Percentiles rank a stretch among this genome's conserved stretches.
phyloP scores from a whole-genome alignment of 2,113 vertebrate species.

The Zosterops borbonicus region DNA sequence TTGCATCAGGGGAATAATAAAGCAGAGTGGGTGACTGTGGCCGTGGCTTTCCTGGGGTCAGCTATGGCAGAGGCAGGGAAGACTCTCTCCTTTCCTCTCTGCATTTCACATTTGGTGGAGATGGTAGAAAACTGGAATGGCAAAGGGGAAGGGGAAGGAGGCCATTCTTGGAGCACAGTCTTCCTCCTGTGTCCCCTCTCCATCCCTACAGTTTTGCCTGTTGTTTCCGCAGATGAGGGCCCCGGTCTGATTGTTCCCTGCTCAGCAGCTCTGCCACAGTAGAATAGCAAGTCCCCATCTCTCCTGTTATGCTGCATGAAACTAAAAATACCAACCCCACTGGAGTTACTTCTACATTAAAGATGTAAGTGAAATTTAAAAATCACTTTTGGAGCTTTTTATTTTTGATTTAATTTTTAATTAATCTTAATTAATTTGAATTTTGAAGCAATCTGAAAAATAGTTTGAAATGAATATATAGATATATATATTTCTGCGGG shows the following conservation, averaged over 20 bases:
- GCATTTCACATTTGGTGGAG: background rate
- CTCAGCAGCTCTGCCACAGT: background rate
- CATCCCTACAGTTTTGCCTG: background rate
- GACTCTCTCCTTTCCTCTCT: background rate
- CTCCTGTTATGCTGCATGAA: slow-evolving; percentile 3
- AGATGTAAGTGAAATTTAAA: slow-evolving; percentile 53
- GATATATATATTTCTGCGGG: background rate
- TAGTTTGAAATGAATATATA: background rate
- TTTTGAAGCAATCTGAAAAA: slow-evolving; percentile 28
- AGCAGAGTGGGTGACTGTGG: background rate
- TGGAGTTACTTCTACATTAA: slow-evolving; percentile 53
- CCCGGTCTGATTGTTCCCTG: fast-evolving
- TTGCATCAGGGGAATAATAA: background rate
- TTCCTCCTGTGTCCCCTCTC: background rate
- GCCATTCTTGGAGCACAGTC: background rate
- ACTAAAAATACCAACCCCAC: slow-evolving; percentile 58
- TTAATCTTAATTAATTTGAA: slow-evolving; percentile 56
- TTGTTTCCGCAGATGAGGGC: background rate
- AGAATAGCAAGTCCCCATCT: background rate
- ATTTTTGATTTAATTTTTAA: slow-evolving; percentile 66
- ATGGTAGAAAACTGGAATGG: fast-evolving
- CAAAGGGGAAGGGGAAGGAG: background rate
- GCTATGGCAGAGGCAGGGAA: fast-evolving
- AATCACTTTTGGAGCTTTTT: slow-evolving; percentile 29
- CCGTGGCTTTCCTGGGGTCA: background rate